Evolutionary conservation across 2,797 vertebrate species (phyloP), one percentile per base, ranked within the genome.

Genomic region (Enteromius argenteus): DNA sequence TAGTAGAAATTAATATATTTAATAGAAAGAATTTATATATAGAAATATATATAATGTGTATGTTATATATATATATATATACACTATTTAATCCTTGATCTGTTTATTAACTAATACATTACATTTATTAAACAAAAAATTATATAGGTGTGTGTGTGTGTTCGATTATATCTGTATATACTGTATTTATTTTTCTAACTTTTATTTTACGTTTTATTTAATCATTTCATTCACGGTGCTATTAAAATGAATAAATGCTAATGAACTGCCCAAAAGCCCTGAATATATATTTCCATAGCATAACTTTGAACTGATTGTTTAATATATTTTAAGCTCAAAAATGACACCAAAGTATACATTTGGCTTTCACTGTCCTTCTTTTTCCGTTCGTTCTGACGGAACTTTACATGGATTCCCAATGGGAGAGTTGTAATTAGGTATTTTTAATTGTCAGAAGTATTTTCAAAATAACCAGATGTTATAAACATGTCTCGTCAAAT

Each of bases 401-500:
- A 30, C 35, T 58, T 56, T 32, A 39, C 66, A 30, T 30, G 80
- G 15, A 82, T 73, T 81, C 68, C 30, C n/a, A 21, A n/a, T 21
- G 10, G 42, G 3, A 51, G 30, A n/a, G 44, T 37, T 82, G 71
- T 82, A 75, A 75, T 75, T 75, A 74, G n/a, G 71, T 49, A 37
- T 66, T 51, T 67, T 67, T 79, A 79, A 49, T 79, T 67, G 44
- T 66, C 19, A 67, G 77, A 66, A 37, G 71, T 35, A 82, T 64
- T 49, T 82, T 82, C 58, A 64, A 64, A 74, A 74, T 74, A 75
- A 75, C 71, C 71, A 81, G 69, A 81, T 81, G 71, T 82, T 82
- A 62, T 82, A 82, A 82, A 82, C 80, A 74, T 74, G 80, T 82
- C 80, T 66, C 11, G 30, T 75, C 71, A 82, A 75, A 82, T 82